Conservation (phyloP, 2,797 vertebrate species). For the Bradypus variegatus region DNA sequence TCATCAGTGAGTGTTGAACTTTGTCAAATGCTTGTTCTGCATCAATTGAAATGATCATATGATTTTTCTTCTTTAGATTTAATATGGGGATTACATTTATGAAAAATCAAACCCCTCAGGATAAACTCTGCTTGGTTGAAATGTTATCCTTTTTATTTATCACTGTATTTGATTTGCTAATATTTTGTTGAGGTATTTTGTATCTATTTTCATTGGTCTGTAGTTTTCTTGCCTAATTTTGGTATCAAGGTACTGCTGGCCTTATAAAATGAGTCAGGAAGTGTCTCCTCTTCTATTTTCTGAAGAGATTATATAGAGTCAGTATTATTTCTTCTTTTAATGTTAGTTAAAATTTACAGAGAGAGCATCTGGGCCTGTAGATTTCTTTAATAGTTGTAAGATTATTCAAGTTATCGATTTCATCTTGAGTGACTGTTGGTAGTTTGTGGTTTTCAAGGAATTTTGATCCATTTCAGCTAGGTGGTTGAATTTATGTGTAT, state of each 20-base stretch:
- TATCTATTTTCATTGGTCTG: not conserved
- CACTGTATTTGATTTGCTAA: not conserved
- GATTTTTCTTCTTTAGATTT: not conserved
- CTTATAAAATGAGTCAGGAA: not conserved
- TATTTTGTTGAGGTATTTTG: not conserved
- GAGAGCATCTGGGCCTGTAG: not conserved
- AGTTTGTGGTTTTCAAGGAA: conserved; percentile 9
- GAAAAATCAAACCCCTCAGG: not conserved
- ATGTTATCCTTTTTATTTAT: not conserved
- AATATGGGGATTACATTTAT: not conserved
- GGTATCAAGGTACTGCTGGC: not conserved
- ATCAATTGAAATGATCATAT: not conserved
- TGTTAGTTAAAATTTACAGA: not conserved
- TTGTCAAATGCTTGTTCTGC: not conserved
- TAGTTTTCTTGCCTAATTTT: conserved; percentile 5
- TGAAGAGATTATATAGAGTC: not conserved
- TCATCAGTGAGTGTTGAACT: not conserved
- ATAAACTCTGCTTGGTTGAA: not conserved
- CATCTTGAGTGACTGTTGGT: not conserved
- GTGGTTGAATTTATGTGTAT: not conserved
- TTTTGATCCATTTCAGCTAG: not conserved
- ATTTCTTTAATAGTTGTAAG: not conserved
- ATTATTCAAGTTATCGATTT: not conserved
- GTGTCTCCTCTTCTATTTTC: not conserved
- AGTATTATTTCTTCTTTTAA: not conserved